Evolutionary conservation across 2,113 vertebrate genomes (phyloP).

Genomic region (Tenrec ecaudatus): DNA sequence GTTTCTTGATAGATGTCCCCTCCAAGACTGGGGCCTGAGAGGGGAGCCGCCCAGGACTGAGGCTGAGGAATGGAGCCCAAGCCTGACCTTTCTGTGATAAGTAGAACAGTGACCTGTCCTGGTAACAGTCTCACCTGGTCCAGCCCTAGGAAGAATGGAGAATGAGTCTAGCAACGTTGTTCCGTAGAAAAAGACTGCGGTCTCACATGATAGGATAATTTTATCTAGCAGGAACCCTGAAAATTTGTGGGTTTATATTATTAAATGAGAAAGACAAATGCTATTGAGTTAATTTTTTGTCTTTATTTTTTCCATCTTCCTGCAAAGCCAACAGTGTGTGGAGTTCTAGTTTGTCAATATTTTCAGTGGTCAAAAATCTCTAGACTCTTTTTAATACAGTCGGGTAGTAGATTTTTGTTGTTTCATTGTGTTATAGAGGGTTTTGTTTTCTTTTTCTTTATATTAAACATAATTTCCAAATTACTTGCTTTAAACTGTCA

Average conservation of each 20-base stretch:
- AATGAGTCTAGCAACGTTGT: neutral
- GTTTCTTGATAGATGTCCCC: neutral
- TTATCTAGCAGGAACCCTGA: neutral
- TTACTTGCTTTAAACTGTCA: conserved; percentile 80
- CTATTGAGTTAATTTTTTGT: conserved; percentile 44
- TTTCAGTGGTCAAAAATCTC: conserved; percentile 73
- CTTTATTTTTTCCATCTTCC: conserved; percentile 62
- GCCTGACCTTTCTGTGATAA: neutral
- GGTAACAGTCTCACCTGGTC: too few relatives aligned
- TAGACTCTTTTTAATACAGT: conserved; percentile 76
- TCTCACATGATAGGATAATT: neutral
- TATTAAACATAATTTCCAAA: conserved; percentile 77
- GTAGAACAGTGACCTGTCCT: neutral
- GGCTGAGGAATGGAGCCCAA: neutral
- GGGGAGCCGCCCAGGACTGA: neutral
- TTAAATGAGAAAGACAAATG: conserved; percentile 44
- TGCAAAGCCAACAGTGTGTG: conserved; percentile 80
- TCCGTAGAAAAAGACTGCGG: neutral
- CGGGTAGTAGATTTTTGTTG: conserved; percentile 66
- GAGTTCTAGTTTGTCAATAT: conserved; percentile 79
- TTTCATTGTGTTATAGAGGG: conserved; percentile 75
- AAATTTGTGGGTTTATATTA: neutral
- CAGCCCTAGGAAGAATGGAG: neutral
- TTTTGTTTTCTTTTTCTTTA: conserved; percentile 60
- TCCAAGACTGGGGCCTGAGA: neutral